Evolutionary conservation across 2,113 vertebrate species (phyloP).

Genomic region (Myotis lucifugus): DNA sequence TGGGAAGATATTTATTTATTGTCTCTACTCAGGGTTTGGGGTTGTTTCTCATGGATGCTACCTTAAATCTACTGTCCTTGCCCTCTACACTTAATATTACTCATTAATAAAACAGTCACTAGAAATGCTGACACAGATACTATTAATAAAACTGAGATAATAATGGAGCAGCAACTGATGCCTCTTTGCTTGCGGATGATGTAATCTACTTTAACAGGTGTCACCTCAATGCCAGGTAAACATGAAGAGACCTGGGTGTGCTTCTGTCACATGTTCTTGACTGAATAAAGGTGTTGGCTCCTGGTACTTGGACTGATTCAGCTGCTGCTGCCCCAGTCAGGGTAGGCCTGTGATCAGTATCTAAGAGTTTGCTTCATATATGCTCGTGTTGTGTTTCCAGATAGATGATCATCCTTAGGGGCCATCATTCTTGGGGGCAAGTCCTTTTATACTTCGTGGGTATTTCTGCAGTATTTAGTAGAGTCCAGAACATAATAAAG

Average conservation of each 20-base stretch:
- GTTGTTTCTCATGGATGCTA: background rate
- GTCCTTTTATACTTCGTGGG: background rate
- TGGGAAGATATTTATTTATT: background rate
- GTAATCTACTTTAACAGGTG: background rate
- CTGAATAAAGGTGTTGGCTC: background rate
- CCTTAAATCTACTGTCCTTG: background rate
- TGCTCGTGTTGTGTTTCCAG: background rate
- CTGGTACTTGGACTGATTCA: background rate
- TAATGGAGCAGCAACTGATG: background rate
- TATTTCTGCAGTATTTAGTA: slow-evolving; percentile 29
- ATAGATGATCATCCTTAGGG: background rate
- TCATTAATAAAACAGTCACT: background rate
- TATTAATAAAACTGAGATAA: background rate
- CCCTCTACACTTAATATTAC: background rate
- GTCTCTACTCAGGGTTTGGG: background rate
- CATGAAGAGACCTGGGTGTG: too few relatives aligned
- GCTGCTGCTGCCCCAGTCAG: background rate
- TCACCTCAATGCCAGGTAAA: background rate
- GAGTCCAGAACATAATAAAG: background rate
- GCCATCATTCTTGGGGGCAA: background rate
- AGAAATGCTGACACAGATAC: background rate
- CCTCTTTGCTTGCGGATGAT: background rate
- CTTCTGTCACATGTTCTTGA: background rate
- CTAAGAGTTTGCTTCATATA: background rate
- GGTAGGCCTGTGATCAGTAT: background rate